phyloP scores from a whole-genome alignment of 2,113 vertebrate species.

The Sylvilagus bachmani region DNA sequence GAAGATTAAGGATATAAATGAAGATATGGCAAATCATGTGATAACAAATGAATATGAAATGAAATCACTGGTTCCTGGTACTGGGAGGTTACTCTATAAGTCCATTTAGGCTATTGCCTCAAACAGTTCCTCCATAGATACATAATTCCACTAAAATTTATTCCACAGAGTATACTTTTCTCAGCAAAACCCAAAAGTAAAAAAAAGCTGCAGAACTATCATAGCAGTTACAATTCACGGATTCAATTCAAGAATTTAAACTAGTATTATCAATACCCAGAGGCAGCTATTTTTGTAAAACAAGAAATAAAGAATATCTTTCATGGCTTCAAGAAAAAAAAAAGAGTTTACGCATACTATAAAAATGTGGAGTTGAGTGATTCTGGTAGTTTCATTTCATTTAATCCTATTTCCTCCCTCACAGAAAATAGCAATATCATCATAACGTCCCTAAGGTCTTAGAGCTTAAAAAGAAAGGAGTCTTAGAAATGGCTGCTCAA shows the following conservation, averaged over 20 bases:
- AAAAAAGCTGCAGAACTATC: conserved; percentile 78
- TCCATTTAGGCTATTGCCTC: conserved; percentile 77
- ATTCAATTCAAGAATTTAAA: conserved; percentile 81
- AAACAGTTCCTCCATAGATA: conserved; percentile 71
- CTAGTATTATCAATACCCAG: conserved; percentile 69
- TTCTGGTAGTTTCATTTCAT: conserved; percentile 77
- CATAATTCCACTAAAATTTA: conserved; percentile 83
- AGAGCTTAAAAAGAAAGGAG: conserved; percentile 64
- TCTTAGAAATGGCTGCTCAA: conserved; percentile 44
- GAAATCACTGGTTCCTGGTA: conserved; percentile 34
- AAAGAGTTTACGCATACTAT: conserved; percentile 75
- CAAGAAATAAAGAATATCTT: conserved; percentile 80
- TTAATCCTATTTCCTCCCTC: conserved; percentile 74
- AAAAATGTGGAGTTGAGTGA: conserved; percentile 68
- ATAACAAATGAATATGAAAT: background rate
- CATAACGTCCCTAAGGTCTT: conserved; percentile 46
- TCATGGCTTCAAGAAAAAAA: conserved; percentile 67
- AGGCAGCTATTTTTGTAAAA: conserved; percentile 78
- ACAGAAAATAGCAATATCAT: conserved; percentile 62
- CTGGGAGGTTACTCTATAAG: conserved; percentile 61
- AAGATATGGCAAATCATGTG: background rate
- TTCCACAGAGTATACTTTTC: conserved; percentile 79
- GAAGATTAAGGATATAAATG: conserved; percentile 58
- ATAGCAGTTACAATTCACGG: conserved; percentile 65
- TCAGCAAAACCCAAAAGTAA: conserved; percentile 79